phyloP scores from a whole-genome alignment of 2,888 invertebrate genomes.

The Hirtodrosophila confusa region DNA sequence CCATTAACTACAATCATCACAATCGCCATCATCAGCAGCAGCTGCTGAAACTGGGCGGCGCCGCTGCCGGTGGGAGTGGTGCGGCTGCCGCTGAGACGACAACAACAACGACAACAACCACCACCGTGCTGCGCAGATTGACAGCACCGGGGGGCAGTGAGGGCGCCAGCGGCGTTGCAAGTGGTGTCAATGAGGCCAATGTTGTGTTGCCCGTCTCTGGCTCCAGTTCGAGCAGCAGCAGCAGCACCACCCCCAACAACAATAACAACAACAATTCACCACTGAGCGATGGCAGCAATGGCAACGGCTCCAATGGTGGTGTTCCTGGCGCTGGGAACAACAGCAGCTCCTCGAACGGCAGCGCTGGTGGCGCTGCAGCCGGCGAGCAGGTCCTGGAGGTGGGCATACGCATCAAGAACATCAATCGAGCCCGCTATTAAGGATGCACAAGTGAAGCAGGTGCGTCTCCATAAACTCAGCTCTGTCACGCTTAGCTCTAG shows the following conservation, averaged over 20 bases:
- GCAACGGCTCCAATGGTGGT: conserved; percentile 41
- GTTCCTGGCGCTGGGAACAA: conserved; percentile 21
- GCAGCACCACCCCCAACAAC: conserved; percentile 48
- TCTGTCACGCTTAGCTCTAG: no score
- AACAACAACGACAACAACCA: conserved; percentile 65
- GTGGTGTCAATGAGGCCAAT: conserved; percentile 37
- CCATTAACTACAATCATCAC: conserved; percentile 72
- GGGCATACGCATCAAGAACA: conserved; percentile 83
- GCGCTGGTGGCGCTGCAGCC: conserved; percentile 28
- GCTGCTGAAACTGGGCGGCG: conserved; percentile 53
- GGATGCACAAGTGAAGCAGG: conserved; percentile 5
- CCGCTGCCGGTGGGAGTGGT: conserved; percentile 25
- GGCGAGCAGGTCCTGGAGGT: conserved; percentile 83
- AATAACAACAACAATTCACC: conserved; percentile 70
- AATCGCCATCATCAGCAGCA: conserved; percentile 74
- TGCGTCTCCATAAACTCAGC: neutral
- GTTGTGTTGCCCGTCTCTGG: conserved; percentile 40
- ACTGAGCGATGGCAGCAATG: conserved; percentile 68
- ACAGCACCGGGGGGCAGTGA: conserved; percentile 56
- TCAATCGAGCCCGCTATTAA: conserved; percentile 81
- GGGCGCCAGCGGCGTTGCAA: conserved; percentile 42
- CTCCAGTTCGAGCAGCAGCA: conserved; percentile 45
- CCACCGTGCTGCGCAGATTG: conserved; percentile 64
- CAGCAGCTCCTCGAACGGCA: conserved; percentile 47
- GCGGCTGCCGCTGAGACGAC: conserved; percentile 64